Evolutionary conservation across 2,113 vertebrate species (phyloP).

Genomic region (Ciconia maguari): DNA sequence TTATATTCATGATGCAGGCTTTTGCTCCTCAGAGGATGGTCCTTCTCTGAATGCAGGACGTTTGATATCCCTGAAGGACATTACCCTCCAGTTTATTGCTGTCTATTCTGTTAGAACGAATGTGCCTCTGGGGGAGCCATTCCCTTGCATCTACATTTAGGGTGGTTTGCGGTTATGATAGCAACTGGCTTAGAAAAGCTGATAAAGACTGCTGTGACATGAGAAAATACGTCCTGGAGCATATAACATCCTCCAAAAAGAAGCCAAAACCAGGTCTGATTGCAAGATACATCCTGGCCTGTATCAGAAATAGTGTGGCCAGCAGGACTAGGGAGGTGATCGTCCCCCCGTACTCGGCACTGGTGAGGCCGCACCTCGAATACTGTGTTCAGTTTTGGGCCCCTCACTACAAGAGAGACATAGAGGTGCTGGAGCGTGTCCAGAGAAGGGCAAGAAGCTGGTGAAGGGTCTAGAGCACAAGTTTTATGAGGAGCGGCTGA

Average conservation of each 20-base stretch:
- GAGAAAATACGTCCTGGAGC: not conserved
- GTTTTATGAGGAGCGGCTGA: no score
- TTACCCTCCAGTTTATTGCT: not conserved
- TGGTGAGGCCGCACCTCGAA: no score
- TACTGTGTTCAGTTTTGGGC: no score
- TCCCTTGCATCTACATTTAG: not conserved
- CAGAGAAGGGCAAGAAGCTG: no score
- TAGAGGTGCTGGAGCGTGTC: no score
- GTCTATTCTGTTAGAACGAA: not conserved
- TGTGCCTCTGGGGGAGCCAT: not conserved
- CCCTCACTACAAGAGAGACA: no score
- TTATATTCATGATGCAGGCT: not conserved
- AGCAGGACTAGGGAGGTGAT: no score
- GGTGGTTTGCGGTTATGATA: not conserved
- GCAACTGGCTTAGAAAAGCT: not conserved
- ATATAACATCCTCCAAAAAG: not conserved
- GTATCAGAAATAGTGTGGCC: no score
- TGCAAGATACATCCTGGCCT: not conserved
- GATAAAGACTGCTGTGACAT: not conserved
- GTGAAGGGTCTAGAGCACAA: no score
- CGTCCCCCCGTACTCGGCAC: no score
- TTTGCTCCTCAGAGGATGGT: not conserved
- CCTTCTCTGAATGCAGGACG: not conserved
- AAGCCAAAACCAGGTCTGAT: not conserved
- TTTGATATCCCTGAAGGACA: not conserved